Evolutionary conservation across 1,140 invertebrate genomes (phyloP).

Genomic region (Coptotermes formosanus): DNA sequence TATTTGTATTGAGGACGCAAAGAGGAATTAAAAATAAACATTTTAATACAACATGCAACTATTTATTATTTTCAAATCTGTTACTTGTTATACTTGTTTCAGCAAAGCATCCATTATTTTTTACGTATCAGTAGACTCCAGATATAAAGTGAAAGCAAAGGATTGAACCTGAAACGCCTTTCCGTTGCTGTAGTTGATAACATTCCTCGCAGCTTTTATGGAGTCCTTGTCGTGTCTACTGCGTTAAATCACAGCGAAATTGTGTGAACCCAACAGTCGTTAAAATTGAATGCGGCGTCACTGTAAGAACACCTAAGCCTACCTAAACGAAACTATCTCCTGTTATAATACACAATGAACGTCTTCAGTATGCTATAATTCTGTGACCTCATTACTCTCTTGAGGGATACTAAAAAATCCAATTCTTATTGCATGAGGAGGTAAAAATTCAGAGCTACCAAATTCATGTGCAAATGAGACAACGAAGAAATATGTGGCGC

Average conservation of each 20-base stretch:
- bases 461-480: no score
- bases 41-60: no score
- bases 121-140: not conserved
- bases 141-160: not conserved
- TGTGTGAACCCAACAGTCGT: not conserved
- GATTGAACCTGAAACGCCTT: not conserved
- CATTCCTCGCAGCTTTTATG: not conserved
- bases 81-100: not conserved
- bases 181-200: not conserved
- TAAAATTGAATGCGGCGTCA: not conserved
- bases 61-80: no score
- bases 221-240: not conserved
- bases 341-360: not conserved
- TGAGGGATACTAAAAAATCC: no score
- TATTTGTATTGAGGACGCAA: no score
- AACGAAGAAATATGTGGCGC: no score
- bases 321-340: not conserved
- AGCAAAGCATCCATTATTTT: not conserved
- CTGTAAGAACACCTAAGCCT: not conserved
- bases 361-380: not conserved
- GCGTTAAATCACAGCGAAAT: not conserved
- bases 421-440: no score
- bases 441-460: no score
- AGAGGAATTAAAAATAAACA: no score
- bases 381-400: not conserved